A percentile compares a stretch with the other conserved stretches of the same genome.
Conservation (phyloP, 2,797 vertebrate species). For the Varecia variegata region DNA sequence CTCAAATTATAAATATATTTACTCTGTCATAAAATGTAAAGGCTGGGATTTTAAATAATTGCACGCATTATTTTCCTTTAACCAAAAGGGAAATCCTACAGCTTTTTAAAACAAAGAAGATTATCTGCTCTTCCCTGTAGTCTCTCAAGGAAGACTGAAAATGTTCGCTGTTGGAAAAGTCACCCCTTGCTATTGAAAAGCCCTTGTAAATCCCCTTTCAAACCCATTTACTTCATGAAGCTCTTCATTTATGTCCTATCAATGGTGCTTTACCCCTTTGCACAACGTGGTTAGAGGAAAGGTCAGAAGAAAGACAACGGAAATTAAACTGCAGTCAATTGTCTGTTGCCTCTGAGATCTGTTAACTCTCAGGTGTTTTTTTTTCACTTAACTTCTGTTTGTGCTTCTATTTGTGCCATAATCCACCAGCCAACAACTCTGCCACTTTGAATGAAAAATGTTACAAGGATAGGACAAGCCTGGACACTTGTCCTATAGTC, state of each 20-base stretch:
- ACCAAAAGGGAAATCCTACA: neutral
- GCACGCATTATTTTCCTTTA: constrained; percentile 34
- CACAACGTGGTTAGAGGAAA: neutral
- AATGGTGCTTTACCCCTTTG: neutral
- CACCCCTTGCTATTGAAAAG: neutral
- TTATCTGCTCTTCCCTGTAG: neutral
- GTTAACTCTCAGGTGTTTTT: neutral
- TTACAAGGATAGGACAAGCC: neutral
- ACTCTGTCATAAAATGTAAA: neutral
- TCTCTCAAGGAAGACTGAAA: neutral
- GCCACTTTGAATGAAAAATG: neutral
- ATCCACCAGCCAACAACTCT: neutral
- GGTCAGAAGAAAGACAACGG: neutral
- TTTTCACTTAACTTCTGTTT: neutral
- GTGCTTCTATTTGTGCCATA: neutral
- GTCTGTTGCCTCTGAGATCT: neutral
- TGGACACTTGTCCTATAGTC: accelerated
- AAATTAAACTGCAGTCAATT: neutral
- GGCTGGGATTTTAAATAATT: neutral
- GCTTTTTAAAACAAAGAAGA: neutral
- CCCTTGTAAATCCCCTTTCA: neutral
- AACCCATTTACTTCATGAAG: neutral
- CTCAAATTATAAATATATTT: neutral
- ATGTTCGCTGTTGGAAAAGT: neutral
- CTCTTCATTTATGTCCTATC: neutral